Conservation (phyloP, 2,888 invertebrate genomes). For the Drosophila kambysellisi region DNA sequence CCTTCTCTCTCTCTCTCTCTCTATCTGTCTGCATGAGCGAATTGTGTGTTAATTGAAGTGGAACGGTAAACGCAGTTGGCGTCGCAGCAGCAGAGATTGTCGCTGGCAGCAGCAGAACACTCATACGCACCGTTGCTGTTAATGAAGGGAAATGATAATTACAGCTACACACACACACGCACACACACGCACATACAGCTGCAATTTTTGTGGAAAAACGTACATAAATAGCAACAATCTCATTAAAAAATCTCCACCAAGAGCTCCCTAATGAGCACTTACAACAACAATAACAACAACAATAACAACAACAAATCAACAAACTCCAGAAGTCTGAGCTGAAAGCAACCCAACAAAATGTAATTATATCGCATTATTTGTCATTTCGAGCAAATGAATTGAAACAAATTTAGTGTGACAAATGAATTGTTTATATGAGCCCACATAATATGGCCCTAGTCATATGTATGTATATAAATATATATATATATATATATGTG, state of each 20-base stretch:
- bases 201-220: slow-evolving; percentile 79
- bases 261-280: slow-evolving; percentile 63
- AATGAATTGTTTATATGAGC: slow-evolving; percentile 75
- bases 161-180: slow-evolving; percentile 36
- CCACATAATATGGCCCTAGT: slow-evolving; percentile 2
- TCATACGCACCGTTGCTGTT: slow-evolving; percentile 67
- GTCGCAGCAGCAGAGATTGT: slow-evolving; percentile 18
- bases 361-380: slow-evolving; percentile 79
- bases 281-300: not conserved
- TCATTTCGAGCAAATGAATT: slow-evolving; percentile 83
- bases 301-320: slow-evolving; percentile 3
- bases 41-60: slow-evolving; percentile 62
- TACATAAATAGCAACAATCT: slow-evolving; percentile 82
- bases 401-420: slow-evolving; percentile 84
- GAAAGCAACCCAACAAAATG: slow-evolving; percentile 51
- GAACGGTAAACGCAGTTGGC: slow-evolving; percentile 52
- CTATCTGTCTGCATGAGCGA: slow-evolving; percentile 21
- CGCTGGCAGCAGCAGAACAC: slow-evolving; percentile 49
- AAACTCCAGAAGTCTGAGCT: slow-evolving; percentile 8
- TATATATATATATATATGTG: not conserved
- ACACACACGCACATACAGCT: not conserved
- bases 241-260: slow-evolving; percentile 76
- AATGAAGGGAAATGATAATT: slow-evolving; percentile 82
- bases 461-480: not conserved
- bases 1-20: not conserved